These are phyloP conservation scores for Aphis gossypii DNA, from an alignment of 1,140 invertebrate species.

Conservation along the genomic window DNA sequence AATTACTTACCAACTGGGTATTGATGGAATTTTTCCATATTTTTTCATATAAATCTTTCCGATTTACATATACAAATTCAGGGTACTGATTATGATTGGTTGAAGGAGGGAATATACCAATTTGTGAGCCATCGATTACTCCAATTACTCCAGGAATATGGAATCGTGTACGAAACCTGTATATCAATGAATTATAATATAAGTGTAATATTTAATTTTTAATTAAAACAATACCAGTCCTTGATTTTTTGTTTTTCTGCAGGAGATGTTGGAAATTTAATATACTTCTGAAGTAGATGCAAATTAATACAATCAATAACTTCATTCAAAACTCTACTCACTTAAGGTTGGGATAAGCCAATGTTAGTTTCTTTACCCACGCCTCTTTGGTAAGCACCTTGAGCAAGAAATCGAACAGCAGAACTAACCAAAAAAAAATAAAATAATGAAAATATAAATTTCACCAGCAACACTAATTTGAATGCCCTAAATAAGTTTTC, in stretches of 20 bases:
- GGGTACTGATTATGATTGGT: constrained; percentile 17
- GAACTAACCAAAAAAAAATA: not conserved
- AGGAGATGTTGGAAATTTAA: not conserved
- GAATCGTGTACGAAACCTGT: not conserved
- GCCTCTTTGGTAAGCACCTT: constrained; percentile 25
- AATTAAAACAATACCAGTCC: not conserved
- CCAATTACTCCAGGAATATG: not conserved
- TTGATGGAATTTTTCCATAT: no score
- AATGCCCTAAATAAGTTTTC: not conserved
- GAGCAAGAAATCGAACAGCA: constrained; percentile 17
- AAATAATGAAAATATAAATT: not conserved
- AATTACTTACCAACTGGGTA: constrained; percentile 22
- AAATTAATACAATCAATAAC: constrained; percentile 24
- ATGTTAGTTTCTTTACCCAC: constrained; percentile 1
- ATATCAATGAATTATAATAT: not conserved
- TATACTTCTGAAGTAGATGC: not conserved
- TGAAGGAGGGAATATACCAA: constrained; percentile 36
- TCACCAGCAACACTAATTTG: not conserved
- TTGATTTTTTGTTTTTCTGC: not conserved
- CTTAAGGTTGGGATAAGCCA: constrained; percentile 1
- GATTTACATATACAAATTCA: constrained; percentile 36
- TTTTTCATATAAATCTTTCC: constrained; percentile 31
- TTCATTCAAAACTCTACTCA: constrained; percentile 33
- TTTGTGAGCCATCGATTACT: constrained; percentile 2
- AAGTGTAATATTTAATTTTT: not conserved